Conservation (phyloP, 2,888 invertebrate species). For the Machimus rusticus region DNA sequence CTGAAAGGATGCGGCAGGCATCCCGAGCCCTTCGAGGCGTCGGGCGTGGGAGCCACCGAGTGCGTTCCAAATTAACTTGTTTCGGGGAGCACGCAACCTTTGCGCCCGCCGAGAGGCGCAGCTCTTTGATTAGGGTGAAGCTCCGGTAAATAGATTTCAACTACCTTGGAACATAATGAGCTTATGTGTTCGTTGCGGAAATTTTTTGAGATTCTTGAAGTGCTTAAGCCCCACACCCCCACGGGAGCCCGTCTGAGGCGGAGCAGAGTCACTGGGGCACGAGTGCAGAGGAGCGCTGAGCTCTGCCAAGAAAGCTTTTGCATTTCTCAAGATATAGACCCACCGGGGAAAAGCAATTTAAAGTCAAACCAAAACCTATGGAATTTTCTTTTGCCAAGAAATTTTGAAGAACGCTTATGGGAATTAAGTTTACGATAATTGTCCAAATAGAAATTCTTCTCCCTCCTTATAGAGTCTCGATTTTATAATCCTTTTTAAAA, state of each 20-base stretch:
- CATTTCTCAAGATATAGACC: neutral
- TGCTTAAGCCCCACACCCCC: neutral
- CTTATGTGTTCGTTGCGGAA: neutral
- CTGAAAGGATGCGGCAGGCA: neutral
- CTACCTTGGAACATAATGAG: neutral
- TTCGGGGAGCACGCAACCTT: neutral
- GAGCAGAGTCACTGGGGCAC: neutral
- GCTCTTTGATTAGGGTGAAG: neutral
- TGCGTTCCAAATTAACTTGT: constrained; percentile 3
- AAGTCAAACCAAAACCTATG: neutral
- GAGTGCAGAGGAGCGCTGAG: neutral
- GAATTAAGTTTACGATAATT: neutral
- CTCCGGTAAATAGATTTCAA: neutral
- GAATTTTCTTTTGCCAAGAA: neutral
- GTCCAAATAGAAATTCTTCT: neutral
- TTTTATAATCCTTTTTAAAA: too few species aligned
- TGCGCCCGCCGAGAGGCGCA: neutral
- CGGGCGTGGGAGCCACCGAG: neutral
- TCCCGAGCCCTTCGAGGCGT: neutral
- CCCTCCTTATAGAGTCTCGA: too few species aligned
- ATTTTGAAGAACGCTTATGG: neutral
- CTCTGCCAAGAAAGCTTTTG: neutral
- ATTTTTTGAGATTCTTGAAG: neutral
- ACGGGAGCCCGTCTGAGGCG: neutral
- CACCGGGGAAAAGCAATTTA: neutral